phyloP scores from a whole-genome alignment of 2,797 vertebrate species.

The Myotis planiceps region DNA sequence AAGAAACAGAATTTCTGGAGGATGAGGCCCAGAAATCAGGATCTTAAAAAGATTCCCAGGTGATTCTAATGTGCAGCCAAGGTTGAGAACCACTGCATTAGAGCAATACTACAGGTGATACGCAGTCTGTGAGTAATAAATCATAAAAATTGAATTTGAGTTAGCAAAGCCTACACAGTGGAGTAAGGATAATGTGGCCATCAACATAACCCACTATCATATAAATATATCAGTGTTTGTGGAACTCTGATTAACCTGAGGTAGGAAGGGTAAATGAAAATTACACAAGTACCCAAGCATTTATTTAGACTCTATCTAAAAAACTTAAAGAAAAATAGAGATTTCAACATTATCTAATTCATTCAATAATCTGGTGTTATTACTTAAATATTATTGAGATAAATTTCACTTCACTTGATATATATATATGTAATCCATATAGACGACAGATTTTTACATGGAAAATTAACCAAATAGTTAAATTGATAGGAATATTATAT shows the following conservation, averaged over 20 bases:
- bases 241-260: not conserved
- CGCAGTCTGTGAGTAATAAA: not conserved
- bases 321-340: not conserved
- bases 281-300: not conserved
- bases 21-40: too few relatives aligned
- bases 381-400: not conserved
- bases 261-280: not conserved
- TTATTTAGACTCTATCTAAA: not conserved
- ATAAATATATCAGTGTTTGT: not conserved
- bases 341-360: not conserved
- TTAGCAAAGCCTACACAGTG: not conserved
- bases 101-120: not conserved
- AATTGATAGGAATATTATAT: slow-evolving; percentile 3
- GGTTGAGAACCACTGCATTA: too few relatives aligned
- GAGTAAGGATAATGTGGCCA: not conserved
- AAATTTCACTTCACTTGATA: not conserved
- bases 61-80: too few relatives aligned
- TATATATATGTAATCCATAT: not conserved
- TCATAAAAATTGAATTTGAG: not conserved
- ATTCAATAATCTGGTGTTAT: not conserved
- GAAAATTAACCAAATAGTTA: not conserved
- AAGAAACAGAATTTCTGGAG: too few relatives aligned
- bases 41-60: too few relatives aligned
- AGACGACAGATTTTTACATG: slow-evolving; percentile 24
- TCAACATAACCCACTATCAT: not conserved